A percentile compares a stretch with the other conserved stretches of the same genome.
Evolutionary conservation across 2,797 vertebrate genomes (phyloP).

Genomic region (Semaprochilodus insignis): DNA sequence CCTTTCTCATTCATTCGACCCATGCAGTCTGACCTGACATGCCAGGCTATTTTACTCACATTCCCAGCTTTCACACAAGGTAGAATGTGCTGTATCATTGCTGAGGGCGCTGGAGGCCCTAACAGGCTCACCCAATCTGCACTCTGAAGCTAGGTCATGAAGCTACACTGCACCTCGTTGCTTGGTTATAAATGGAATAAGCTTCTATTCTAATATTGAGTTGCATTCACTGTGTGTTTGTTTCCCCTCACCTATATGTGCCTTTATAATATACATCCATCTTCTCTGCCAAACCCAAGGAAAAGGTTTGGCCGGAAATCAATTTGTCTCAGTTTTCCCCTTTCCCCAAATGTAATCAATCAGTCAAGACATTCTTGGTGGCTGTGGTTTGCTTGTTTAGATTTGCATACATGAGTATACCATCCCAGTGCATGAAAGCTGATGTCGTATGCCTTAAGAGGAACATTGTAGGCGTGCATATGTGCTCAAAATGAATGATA

Average conservation of each 20-base stretch:
- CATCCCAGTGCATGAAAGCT: too few relatives aligned
- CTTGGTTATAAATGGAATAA: constrained; percentile 3
- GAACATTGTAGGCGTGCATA: too few relatives aligned
- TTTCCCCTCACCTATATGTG: too few relatives aligned
- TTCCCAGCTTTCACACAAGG: not conserved
- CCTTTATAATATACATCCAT: not conserved
- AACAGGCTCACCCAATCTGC: not conserved
- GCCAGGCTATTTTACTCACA: not conserved
- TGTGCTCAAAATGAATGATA: too few relatives aligned
- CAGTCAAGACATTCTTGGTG: not conserved
- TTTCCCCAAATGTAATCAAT: not conserved
- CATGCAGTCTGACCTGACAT: not conserved
- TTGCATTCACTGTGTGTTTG: not conserved
- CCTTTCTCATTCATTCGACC: not conserved
- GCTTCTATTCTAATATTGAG: not conserved
- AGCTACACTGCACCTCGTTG: not conserved
- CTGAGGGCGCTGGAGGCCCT: not conserved
- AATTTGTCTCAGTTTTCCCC: not conserved
- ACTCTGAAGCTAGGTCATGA: constrained; percentile 4
- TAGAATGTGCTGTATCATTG: not conserved
- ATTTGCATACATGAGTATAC: too few relatives aligned
- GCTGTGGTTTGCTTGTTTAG: too few relatives aligned
- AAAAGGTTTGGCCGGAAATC: too few relatives aligned
- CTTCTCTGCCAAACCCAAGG: not conserved
- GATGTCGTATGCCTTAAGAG: too few relatives aligned